A percentile compares a stretch with the other conserved stretches of the same genome.
Conservation (phyloP, 2,113 vertebrate species). For the human region DNA sequence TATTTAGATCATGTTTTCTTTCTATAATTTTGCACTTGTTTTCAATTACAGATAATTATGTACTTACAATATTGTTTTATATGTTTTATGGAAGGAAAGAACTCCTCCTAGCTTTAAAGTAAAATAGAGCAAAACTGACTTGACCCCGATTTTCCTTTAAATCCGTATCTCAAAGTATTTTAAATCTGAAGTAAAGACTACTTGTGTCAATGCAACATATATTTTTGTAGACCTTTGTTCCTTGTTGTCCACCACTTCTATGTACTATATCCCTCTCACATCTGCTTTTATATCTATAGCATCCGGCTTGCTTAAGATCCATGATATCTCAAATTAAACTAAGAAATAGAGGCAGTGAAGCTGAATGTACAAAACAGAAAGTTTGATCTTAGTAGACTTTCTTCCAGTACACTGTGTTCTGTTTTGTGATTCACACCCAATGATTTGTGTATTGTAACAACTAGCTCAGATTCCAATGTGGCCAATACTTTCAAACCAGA, state of each 20-base stretch:
- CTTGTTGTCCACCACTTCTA: background rate
- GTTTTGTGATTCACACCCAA: background rate
- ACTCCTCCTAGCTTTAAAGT: background rate
- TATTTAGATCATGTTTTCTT: background rate
- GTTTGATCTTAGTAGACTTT: background rate
- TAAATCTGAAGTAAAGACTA: background rate
- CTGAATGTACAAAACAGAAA: background rate
- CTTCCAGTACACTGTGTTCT: background rate
- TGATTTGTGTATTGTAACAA: background rate
- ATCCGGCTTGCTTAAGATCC: background rate
- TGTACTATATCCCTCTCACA: background rate
- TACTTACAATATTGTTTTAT: background rate
- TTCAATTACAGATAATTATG: background rate
- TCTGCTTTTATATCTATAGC: background rate
- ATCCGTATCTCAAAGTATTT: background rate
- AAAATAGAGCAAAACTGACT: background rate
- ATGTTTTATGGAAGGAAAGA: background rate
- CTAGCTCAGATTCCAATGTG: background rate
- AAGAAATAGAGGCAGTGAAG: background rate
- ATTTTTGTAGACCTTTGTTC: background rate
- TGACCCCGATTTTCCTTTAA: slow-evolving; percentile 16
- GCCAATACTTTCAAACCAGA: background rate
- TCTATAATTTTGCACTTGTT: background rate
- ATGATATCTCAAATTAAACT: background rate
- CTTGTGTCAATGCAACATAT: background rate